Evolutionary conservation across 2,113 vertebrate genomes (phyloP).

Genomic region (Leptocoma aspasia): DNA sequence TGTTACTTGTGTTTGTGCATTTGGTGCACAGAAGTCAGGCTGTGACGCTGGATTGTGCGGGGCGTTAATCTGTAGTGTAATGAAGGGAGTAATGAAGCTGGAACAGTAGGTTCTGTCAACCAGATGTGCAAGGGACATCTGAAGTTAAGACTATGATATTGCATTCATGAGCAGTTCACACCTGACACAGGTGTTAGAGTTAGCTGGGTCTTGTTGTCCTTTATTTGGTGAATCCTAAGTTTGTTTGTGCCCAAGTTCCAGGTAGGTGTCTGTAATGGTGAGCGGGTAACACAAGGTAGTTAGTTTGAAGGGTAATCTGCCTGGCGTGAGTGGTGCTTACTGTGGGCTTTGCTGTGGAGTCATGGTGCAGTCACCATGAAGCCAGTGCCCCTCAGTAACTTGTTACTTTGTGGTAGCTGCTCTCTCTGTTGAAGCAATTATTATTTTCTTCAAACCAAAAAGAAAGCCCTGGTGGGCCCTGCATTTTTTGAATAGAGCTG

Average conservation of each 20-base stretch:
- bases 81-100: not conserved
- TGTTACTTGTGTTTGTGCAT: not conserved
- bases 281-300: not conserved
- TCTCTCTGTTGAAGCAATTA: not conserved
- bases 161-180: not conserved
- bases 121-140: not conserved
- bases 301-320: not conserved
- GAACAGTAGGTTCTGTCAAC: not conserved
- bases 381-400: not conserved
- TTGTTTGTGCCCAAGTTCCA: not conserved
- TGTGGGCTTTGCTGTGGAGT: not conserved
- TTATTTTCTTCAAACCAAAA: not conserved
- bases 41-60: not conserved
- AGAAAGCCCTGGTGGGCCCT: not conserved
- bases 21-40: not conserved
- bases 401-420: not conserved
- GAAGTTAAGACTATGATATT: not conserved
- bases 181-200: rapidly evolving
- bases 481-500: not conserved
- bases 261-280: not conserved
- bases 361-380: not conserved
- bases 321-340: not conserved
- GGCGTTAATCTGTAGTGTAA: not conserved
- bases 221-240: not conserved
- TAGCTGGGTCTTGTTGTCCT: not conserved